Percentiles rank a stretch among this genome's conserved stretches.
Evolutionary conservation across 2,797 vertebrate genomes (phyloP).

Genomic region (Anguilla megastoma): DNA sequence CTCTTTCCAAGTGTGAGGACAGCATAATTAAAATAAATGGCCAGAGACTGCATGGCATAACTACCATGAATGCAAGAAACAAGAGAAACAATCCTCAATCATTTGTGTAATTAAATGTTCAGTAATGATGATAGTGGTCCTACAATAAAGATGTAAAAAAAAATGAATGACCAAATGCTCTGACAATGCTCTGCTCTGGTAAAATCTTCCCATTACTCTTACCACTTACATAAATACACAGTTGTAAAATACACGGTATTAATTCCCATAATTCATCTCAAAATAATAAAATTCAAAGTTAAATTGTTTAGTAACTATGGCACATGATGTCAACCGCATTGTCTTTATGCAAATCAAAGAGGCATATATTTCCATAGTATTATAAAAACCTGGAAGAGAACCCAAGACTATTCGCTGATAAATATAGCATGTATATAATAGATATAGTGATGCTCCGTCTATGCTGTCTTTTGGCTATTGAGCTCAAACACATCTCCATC

Average conservation of each 20-base stretch:
- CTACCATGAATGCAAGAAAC: neutral
- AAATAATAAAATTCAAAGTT: neutral
- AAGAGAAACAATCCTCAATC: neutral
- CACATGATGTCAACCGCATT: neutral
- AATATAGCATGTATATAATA: neutral
- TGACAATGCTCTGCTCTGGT: neutral
- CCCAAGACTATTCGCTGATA: neutral
- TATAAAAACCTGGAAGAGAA: neutral
- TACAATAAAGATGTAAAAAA: neutral
- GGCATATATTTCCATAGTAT: neutral
- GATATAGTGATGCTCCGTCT: neutral
- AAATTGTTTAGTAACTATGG: neutral
- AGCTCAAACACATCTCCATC: neutral
- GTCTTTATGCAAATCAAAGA: neutral
- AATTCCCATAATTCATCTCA: neutral
- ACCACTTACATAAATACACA: neutral
- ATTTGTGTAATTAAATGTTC: neutral
- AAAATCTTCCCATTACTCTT: neutral
- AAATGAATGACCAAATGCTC: neutral
- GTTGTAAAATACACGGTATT: neutral
- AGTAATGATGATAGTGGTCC: neutral
- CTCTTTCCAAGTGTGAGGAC: neutral
- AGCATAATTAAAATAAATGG: neutral
- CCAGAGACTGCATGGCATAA: neutral
- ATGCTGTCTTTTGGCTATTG: neutral